Evolutionary conservation across 2,888 invertebrate genomes (phyloP), one percentile per base, ranked within the genome.

Genomic region (Catocala nupta): DNA sequence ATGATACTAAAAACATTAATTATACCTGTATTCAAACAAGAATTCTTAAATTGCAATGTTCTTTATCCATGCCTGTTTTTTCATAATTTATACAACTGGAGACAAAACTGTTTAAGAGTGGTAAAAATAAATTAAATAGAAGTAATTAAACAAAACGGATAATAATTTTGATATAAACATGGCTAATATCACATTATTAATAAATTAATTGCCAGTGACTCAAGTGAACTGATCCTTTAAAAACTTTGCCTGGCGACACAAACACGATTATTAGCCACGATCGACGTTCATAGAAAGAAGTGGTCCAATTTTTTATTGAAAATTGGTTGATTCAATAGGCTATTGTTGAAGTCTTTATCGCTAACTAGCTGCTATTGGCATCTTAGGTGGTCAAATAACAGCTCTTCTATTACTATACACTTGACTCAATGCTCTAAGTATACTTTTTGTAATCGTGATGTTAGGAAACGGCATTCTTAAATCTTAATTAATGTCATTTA

Each of bases 221-320:
- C 49, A 59, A 72, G 45, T 39, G 7, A 55, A 45, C 7, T 54
- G 56, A 16, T 13, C 44, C 34, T 45, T 56, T 45, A 57, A 51
- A 54, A 54, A 54, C 16, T 65, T 55, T 10, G 48, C 47, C 34
- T 43, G 49, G 57, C 34, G 54, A 59, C 52, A 57, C 12, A 61
- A 67, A 58, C 12, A 47, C 33, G 52, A 58, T 63, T 67, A 71
- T 61, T 72, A 55, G 33, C 42, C 50, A 16, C 47, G 61, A 54
- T 59, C 45, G 36, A 39, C 33, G 36, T 51, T 65, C 53, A 51
- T 51, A 34, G n/a, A 59, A 70, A 56, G 55, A 55, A 57, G 33
- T 59, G 9, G 36, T 52, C 25, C 45, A 59, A 56, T 65, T 73
- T 67, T 65, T 68, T 56, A 43, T 58, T 42, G 12, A 48, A 70